Base-by-base conservation (phyloP, 1,140 invertebrate genomes). In the Drosophila obscura region DNA sequence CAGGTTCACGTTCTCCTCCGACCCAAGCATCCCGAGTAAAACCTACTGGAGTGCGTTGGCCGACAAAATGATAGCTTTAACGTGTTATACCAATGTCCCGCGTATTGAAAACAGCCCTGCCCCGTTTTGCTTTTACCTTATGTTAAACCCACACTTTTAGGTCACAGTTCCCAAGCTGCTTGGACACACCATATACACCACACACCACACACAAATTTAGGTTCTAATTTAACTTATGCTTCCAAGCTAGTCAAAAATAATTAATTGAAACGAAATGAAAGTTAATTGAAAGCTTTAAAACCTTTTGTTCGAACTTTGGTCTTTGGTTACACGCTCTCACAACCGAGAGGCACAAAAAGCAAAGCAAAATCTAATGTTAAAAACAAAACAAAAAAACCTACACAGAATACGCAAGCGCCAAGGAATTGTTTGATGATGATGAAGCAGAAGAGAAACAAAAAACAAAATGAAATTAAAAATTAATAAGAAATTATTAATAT, bases 351-450 rank as follows among this genome's bases (percentile, higher is more conserved):
- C 41, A 62, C 41, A 53, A 69, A 57, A 35, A 35, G 43, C 45
- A 66, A 79, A 75, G 75, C 79, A 63, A 80, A 76, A 76, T 72
- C 58, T 66, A 80, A 80, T 65, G 50, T 79, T 83, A 60, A 74
- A 78, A 77, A 82, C 43, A 58, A 62, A 9, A 77, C 62, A n/a
- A 77, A 31, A 77, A 77, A 72, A 77, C 80, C 51, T 63, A 84
- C 77, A 76, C 78, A 84, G 80, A 80, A 60, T 63, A 89, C 77
- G 79, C 78, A 84, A 83, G 71, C 87, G 87, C 87, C 87, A 90
- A 90, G 88, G 88, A 90, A 90, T 90, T 90, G 88, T 90, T 87
- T 81, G 51, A 77, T 77, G 73, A 78, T 46, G 62, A 80, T 68
- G 55, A 19, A 68, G 61, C 51, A 19, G 19, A 19, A 19, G 19